Conservation (phyloP, 2,888 invertebrate species). For the Acronicta psi region DNA sequence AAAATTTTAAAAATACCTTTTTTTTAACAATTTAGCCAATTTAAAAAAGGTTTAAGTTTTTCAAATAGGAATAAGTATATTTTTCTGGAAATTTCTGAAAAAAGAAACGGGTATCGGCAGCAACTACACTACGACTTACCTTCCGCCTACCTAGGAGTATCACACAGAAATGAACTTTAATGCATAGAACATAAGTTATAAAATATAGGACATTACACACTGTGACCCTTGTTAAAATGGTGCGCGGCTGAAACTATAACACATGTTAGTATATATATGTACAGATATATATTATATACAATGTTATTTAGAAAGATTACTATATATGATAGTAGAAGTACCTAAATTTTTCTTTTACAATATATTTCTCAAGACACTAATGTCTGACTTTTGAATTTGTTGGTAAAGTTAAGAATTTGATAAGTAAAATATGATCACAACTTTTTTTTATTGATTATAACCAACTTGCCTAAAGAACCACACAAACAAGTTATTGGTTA, state of each 20-base stretch:
- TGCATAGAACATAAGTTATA: constrained; percentile 32
- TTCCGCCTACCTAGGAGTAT: constrained; percentile 45
- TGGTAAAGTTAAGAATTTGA: no score
- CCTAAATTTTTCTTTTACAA: no score
- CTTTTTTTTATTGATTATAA: no score
- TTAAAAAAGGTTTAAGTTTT: no score
- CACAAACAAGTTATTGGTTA: no score
- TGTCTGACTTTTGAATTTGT: no score
- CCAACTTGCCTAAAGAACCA: no score
- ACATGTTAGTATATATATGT: constrained; percentile 58
- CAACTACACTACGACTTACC: constrained; percentile 50
- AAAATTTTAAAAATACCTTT: no score
- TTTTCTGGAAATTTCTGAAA: constrained; percentile 1
- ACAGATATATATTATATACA: constrained; percentile 43
- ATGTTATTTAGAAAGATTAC: background rate
- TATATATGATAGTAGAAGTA: no score
- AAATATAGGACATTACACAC: constrained; percentile 61
- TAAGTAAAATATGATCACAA: no score
- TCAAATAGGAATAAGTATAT: background rate
- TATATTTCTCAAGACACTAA: no score
- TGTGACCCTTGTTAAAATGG: constrained; percentile 71
- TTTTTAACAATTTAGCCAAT: no score
- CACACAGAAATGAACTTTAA: constrained; percentile 51
- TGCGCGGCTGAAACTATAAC: constrained; percentile 62
- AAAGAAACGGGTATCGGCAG: background rate